Percentiles rank a stretch among this genome's conserved stretches.
These are phyloP conservation scores for Macrotis lagotis DNA, from an alignment of 2,113 vertebrate species.

Conservation along the genomic window DNA sequence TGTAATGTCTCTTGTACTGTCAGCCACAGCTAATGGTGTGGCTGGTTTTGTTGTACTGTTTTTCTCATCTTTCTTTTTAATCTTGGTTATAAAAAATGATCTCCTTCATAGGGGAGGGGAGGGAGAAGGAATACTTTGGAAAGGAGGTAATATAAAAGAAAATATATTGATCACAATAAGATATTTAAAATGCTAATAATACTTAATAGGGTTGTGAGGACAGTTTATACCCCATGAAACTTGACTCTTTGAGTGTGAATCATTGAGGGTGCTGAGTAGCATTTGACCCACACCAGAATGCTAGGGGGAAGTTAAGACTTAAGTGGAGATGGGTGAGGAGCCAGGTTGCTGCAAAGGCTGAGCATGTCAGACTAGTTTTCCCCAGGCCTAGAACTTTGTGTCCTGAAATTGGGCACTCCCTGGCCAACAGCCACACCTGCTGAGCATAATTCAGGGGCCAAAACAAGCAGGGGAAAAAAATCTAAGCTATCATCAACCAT, in stretches of 20 bases:
- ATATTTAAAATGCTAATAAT: neutral
- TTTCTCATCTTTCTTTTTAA: neutral
- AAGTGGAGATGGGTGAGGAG: neutral
- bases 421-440: neutral
- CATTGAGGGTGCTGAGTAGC: neutral
- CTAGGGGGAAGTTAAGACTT: neutral
- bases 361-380: neutral
- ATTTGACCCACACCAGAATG: neutral
- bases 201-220: neutral
- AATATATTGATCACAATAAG: neutral
- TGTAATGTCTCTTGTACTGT: neutral
- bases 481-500: neutral
- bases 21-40: neutral
- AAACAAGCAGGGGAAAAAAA: neutral
- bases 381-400: neutral
- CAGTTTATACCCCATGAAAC: neutral
- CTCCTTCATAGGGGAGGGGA: neutral
- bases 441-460: neutral
- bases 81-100: neutral
- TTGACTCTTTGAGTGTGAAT: neutral
- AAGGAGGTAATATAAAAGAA: neutral
- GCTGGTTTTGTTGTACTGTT: neutral
- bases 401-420: neutral
- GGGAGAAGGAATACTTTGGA: neutral
- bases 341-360: neutral